Evolutionary conservation across 1,140 invertebrate genomes (phyloP).

Genomic region (Drosophila sucinea): DNA sequence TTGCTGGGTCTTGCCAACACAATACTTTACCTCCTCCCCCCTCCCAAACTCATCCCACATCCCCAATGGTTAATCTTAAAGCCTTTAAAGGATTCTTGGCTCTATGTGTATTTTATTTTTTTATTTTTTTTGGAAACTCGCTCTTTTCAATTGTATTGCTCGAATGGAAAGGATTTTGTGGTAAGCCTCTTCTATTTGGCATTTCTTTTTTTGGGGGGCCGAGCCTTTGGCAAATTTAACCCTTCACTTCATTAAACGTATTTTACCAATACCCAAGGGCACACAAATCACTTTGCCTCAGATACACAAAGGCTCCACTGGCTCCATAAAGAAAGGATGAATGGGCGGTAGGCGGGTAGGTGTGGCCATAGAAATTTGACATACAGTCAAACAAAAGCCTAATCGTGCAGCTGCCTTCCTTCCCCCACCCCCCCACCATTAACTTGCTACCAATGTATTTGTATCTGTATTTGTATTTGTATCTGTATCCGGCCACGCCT

Average conservation of each 20-base stretch:
- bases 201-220: conserved; percentile 16
- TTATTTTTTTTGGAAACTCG: background rate
- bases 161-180: conserved; percentile 32
- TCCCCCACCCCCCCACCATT: background rate
- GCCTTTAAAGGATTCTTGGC: conserved; percentile 36
- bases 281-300: conserved; percentile 76
- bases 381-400: conserved; percentile 78
- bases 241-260: conserved; percentile 80
- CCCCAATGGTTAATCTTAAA: conserved; percentile 25
- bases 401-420: conserved; percentile 67
- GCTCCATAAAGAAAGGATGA: conserved; percentile 14
- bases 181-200: conserved; percentile 59
- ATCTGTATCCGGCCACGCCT: conserved; percentile 40
- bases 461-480: conserved; percentile 3
- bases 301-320: conserved; percentile 49
- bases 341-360: conserved; percentile 52
- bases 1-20: background rate
- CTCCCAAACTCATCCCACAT: background rate
- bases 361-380: conserved; percentile 78
- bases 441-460: background rate
- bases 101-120: background rate
- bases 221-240: conserved; percentile 66
- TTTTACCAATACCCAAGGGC: conserved; percentile 59
- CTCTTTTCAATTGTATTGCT: conserved; percentile 43
- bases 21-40: background rate